A percentile compares a stretch with the other conserved stretches of the same genome.
These are phyloP conservation scores for Morpho achilles DNA, from an alignment of 2,888 invertebrate genomes.

Conservation along the genomic window DNA sequence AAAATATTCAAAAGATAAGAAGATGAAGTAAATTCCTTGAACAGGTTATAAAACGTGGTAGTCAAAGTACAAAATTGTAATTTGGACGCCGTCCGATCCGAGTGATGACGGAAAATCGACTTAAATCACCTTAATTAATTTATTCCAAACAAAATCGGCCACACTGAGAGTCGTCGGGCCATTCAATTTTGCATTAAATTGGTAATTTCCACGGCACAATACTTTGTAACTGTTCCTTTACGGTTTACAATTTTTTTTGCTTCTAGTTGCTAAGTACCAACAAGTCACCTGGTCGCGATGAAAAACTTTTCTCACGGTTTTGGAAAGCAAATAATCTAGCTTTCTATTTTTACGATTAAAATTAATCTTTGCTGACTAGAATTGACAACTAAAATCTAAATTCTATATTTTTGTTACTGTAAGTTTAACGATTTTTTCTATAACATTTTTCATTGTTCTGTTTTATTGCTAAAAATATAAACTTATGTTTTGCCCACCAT, in stretches of 20 bases:
- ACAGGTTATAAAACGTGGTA: conserved; percentile 39
- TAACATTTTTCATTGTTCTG: conserved; percentile 11
- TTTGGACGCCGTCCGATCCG: conserved; percentile 58
- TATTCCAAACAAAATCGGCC: conserved; percentile 70
- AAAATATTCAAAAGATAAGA: conserved; percentile 1
- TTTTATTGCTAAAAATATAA: not conserved
- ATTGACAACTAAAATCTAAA: conserved; percentile 24
- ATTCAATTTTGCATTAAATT: conserved; percentile 73
- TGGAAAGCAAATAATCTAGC: conserved; percentile 58
- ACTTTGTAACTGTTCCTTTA: conserved; percentile 70
- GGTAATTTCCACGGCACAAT: conserved; percentile 75
- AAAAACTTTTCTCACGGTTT: conserved; percentile 68
- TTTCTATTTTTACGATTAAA: conserved; percentile 55
- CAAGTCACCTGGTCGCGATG: conserved; percentile 29
- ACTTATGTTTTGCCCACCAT: not conserved
- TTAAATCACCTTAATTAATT: conserved; percentile 73
- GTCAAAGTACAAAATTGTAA: conserved; percentile 57
- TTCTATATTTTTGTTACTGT: conserved; percentile 28
- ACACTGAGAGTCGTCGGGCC: conserved; percentile 60
- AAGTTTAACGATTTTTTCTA: conserved; percentile 22
- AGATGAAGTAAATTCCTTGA: conserved; percentile 4
- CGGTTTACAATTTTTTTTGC: conserved; percentile 60
- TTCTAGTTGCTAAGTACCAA: conserved; percentile 38
- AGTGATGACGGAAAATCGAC: conserved; percentile 61
- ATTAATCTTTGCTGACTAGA: conserved; percentile 31